Conservation (phyloP, 2,113 vertebrate genomes). For the Rhipidura dahli region DNA sequence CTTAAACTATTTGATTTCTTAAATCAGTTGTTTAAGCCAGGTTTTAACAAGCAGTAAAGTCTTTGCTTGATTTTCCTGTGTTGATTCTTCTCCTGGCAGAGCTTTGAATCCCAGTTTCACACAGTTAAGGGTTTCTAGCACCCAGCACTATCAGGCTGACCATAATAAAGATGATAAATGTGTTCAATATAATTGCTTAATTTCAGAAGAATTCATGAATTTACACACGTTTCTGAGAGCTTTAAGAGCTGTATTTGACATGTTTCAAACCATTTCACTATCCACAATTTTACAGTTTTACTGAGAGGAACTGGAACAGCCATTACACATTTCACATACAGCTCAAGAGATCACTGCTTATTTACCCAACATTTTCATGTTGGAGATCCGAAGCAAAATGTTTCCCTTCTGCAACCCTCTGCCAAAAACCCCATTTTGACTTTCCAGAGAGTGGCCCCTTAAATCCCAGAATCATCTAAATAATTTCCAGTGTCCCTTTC, state of each 20-base stretch:
- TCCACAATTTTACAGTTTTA: background rate
- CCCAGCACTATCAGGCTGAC: background rate
- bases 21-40: background rate
- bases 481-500: background rate
- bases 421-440: background rate
- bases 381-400: background rate
- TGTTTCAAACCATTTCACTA: background rate
- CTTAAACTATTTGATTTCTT: background rate
- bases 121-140: background rate
- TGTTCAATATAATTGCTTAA: background rate
- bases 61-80: accelerated
- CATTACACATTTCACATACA: background rate
- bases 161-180: background rate
- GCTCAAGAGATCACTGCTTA: background rate
- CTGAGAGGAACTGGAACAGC: background rate
- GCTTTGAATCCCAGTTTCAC: background rate
- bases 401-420: background rate
- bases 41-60: background rate
- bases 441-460: background rate
- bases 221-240: background rate
- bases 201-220: background rate
- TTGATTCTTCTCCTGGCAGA: background rate
- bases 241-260: background rate
- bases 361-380: background rate
- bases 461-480: background rate